phyloP scores from a whole-genome alignment of 2,797 vertebrate species.

The Hydrocynus forskahlii region DNA sequence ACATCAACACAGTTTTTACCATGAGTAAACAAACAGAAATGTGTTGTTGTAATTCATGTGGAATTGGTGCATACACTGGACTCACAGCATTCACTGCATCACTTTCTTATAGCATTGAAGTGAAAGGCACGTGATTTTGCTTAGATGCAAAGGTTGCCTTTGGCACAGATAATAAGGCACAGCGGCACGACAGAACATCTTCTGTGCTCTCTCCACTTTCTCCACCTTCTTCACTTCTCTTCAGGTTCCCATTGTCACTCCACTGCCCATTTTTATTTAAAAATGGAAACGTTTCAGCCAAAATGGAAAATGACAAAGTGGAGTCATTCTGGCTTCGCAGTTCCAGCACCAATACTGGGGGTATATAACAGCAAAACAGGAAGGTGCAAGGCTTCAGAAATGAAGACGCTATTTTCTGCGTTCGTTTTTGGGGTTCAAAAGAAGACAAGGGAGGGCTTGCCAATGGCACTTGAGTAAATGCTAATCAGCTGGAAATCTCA shows the following conservation, averaged over 20 bases:
- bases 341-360: neutral
- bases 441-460: neutral
- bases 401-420: slow-evolving; percentile 23
- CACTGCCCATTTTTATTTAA: neutral
- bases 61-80: no score
- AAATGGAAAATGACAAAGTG: slow-evolving; percentile 11
- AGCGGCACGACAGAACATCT: neutral
- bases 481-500: slow-evolving; percentile 30
- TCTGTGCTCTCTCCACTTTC: neutral
- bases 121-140: no score
- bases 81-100: neutral
- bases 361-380: neutral
- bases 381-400: neutral
- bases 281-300: slow-evolving; percentile 1
- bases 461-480: neutral
- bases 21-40: no score
- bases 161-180: neutral
- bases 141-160: neutral
- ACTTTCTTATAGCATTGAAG: neutral
- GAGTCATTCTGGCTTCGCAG: slow-evolving; percentile 13
- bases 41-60: no score
- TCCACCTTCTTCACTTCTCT: neutral
- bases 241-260: neutral
- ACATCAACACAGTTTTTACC: no score
- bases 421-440: slow-evolving; percentile 7